phyloP scores from a whole-genome alignment of 2,113 vertebrate genomes.

The Plotosus lineatus region DNA sequence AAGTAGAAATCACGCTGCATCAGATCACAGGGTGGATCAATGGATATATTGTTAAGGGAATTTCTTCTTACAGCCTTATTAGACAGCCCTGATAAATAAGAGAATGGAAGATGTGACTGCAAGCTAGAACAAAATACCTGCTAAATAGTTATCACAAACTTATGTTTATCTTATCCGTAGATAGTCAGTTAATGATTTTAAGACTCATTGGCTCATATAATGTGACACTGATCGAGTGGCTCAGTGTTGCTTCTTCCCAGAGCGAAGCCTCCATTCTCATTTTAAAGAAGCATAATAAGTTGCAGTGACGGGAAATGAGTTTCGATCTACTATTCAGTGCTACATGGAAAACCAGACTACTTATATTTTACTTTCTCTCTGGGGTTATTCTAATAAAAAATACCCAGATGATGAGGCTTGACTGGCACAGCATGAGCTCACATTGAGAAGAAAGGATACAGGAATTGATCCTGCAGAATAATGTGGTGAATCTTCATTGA shows the following conservation, averaged over 20 bases:
- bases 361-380: background rate
- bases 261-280: background rate
- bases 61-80: constrained; percentile 5
- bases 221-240: background rate
- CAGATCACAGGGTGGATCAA: background rate
- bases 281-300: background rate
- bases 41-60: background rate
- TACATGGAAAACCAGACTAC: background rate
- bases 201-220: background rate
- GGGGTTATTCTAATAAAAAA: background rate
- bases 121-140: background rate
- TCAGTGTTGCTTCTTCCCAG: background rate
- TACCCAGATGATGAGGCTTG: background rate
- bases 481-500: background rate
- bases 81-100: background rate
- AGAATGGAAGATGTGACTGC: constrained; percentile 13
- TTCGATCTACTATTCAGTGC: background rate
- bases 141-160: background rate
- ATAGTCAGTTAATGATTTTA: background rate
- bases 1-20: background rate
- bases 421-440: background rate
- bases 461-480: background rate
- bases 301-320: background rate
- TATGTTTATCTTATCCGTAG: background rate
- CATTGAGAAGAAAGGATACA: background rate